Evolutionary conservation across 2,113 vertebrate genomes (phyloP).

Genomic region (Origma solitaria): DNA sequence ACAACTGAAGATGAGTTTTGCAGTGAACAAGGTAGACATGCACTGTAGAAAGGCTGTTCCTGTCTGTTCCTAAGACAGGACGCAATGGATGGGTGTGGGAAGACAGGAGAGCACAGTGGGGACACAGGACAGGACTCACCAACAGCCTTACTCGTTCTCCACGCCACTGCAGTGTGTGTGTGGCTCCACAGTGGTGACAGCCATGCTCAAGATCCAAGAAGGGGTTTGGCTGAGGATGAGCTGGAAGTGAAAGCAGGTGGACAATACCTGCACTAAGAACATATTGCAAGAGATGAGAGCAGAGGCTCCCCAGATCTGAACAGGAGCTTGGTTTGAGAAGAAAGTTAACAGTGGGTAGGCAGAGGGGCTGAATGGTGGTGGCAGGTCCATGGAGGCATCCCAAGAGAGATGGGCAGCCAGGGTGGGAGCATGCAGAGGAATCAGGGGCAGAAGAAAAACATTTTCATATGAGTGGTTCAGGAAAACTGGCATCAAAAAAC

Average conservation of each 20-base stretch:
- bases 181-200: neutral
- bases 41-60: neutral
- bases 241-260: neutral
- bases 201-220: neutral
- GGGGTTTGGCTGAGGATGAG: neutral
- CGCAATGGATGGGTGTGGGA: neutral
- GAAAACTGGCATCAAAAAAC: neutral
- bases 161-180: fast-evolving
- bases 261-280: neutral
- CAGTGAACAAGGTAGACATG: neutral
- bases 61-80: neutral
- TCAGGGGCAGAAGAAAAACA: neutral
- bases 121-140: neutral
- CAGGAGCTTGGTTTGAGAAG: neutral
- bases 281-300: neutral
- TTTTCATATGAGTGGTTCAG: neutral
- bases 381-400: neutral
- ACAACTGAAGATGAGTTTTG: neutral
- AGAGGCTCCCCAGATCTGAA: neutral
- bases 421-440: neutral
- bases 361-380: neutral
- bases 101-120: neutral
- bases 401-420: neutral
- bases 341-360: neutral
- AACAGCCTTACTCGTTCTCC: neutral